Evolutionary conservation across 2,888 invertebrate species (phyloP).

Genomic region (Bruchidius siliquastri): DNA sequence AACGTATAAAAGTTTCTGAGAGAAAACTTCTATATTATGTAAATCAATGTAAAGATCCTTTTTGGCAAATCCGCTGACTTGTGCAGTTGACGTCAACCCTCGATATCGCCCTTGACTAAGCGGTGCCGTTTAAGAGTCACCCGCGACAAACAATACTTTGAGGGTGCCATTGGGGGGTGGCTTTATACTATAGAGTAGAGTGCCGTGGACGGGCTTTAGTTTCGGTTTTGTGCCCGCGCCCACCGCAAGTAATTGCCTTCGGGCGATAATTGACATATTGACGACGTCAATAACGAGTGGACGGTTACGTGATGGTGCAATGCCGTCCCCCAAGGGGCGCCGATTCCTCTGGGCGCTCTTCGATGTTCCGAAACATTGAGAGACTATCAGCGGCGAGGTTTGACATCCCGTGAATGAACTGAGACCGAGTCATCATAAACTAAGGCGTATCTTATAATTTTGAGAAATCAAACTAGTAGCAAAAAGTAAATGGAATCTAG

Average conservation of each 20-base stretch:
- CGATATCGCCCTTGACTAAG: not conserved
- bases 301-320: slow-evolving; percentile 16
- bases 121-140: not conserved
- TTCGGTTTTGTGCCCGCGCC: slow-evolving; percentile 26
- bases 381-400: not conserved
- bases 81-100: not conserved
- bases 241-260: slow-evolving; percentile 42
- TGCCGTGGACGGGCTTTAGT: slow-evolving; percentile 3
- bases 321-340: slow-evolving; percentile 2
- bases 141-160: not conserved
- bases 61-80: not conserved
- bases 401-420: not conserved
- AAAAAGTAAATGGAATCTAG: too few species aligned
- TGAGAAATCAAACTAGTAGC: too few species aligned
- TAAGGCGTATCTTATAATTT: too few species aligned
- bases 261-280: slow-evolving; percentile 45
- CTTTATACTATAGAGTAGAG: not conserved
- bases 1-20: too few species aligned
- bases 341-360: not conserved
- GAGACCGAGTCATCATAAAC: too few species aligned
- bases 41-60: too few species aligned
- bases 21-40: too few species aligned
- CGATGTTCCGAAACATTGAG: not conserved
- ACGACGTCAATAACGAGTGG: slow-evolving; percentile 41
- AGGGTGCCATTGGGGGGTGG: not conserved